Evolutionary conservation across 2,888 invertebrate species (phyloP), one percentile per base, ranked within the genome.

Genomic region (Torymus texanus): DNA sequence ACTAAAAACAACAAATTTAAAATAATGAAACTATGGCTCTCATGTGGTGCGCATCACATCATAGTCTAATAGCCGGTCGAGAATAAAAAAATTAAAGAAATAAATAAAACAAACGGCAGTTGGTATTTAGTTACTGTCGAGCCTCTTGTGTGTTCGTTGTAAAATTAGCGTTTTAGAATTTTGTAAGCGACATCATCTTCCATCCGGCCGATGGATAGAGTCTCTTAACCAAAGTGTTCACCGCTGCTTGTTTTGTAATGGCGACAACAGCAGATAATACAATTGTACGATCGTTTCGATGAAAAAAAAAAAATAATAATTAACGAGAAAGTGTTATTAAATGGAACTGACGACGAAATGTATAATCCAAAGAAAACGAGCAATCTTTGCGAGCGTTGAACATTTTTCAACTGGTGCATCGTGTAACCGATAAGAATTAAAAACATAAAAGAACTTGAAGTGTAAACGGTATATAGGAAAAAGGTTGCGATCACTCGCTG

Each of bases 201-300:
- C 82, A 83, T 84, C 81, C 77, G 85, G 81, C 78, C 79, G 80
- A 80, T 83, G 85, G 85, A 84, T 41, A 41, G 82, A 85, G 84
- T 88, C 78, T 83, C 82, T 82, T 77, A 82, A 88, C 84, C 83
- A 83, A 88, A 86, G 88, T 88, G 88, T 88, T 88, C 88, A 88
- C 83, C 84, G 86, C 85, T 85, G 85, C 81, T 84, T 83, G 83
- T 86, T 83, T 81, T 83, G 62, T 81, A 83, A 84, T 84, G 84
- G 75, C 85, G 83, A 84, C 83, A 82, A 85, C 81, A 84, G 85
- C 82, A 80, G 74, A 62, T 41, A 41, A 41, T 76, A 68, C 78
- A 77, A 77, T 77, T 71, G 24, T 77, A 73, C 74, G 68, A 82
- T 79, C 75, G 66, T 78, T 82, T 79, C 71, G 58, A 75, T 41